These are phyloP conservation scores for Mactromeris polynyma DNA, from an alignment of 2,888 invertebrate species.

Conservation along the genomic window DNA sequence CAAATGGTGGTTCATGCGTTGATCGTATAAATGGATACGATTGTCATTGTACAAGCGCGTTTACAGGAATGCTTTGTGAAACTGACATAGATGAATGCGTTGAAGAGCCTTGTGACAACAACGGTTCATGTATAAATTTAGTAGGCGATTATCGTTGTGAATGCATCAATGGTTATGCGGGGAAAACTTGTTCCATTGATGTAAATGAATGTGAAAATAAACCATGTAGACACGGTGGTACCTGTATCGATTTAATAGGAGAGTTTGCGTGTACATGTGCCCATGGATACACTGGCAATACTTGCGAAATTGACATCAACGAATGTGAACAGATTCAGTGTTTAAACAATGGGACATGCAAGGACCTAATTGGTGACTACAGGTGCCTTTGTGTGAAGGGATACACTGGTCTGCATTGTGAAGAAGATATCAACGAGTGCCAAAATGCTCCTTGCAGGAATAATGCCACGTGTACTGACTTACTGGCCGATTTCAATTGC, in stretches of 20 bases:
- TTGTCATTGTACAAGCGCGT: conserved; percentile 47
- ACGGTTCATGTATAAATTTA: conserved; percentile 39
- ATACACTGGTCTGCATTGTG: conserved; percentile 61
- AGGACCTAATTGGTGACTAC: conserved; percentile 46
- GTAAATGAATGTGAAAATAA: conserved; percentile 69
- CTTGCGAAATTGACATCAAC: conserved; percentile 62
- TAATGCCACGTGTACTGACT: conserved; percentile 63
- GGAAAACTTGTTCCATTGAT: conserved; percentile 49
- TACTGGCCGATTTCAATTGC: conserved; percentile 63
- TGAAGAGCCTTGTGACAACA: conserved; percentile 15
- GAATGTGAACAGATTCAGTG: conserved; percentile 58
- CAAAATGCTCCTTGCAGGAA: conserved; percentile 57
- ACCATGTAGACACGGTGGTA: conserved; percentile 69
- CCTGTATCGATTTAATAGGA: conserved; percentile 37
- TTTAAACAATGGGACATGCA: conserved; percentile 50
- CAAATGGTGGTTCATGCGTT: conserved; percentile 48
- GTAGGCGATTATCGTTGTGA: conserved; percentile 36
- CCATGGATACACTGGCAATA: conserved; percentile 29
- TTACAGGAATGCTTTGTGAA: conserved; percentile 28
- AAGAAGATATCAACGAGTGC: conserved; percentile 68
- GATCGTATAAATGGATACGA: conserved; percentile 33
- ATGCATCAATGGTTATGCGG: conserved; percentile 27
- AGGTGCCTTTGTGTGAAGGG: conserved; percentile 47
- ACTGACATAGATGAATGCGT: conserved; percentile 49
- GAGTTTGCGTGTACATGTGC: conserved; percentile 37